A percentile compares a stretch with the other conserved stretches of the same genome.
Evolutionary conservation across 1,140 invertebrate genomes (phyloP).

Genomic region (Bombus sibiricus): DNA sequence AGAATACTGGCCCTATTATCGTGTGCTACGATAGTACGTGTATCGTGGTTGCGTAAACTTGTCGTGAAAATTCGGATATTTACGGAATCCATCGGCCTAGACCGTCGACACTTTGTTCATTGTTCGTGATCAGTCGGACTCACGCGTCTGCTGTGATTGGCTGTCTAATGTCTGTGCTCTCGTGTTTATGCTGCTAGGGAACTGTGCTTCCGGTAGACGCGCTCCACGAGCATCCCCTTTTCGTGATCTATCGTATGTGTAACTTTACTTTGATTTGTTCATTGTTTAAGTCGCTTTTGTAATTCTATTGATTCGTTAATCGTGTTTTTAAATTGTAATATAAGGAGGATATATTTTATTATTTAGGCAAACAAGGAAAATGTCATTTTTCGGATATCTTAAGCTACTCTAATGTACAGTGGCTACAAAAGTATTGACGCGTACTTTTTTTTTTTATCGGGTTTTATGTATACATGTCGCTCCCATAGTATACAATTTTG

Average conservation of each 20-base stretch:
- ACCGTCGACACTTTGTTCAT: constrained; percentile 22
- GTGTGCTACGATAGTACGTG: no score
- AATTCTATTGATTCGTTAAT: neutral
- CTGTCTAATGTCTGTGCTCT: neutral
- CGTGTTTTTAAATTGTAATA: neutral
- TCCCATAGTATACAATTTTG: no score
- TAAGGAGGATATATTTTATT: neutral
- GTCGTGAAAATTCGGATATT: constrained; percentile 25
- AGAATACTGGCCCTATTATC: neutral
- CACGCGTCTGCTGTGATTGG: neutral
- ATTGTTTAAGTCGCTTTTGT: no score
- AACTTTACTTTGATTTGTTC: neutral
- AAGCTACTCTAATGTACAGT: neutral
- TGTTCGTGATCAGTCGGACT: constrained; percentile 10
- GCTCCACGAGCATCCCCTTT: no score
- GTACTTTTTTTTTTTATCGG: neutral
- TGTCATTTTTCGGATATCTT: neutral
- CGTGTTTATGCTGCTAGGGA: neutral
- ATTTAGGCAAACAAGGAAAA: neutral
- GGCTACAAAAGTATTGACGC: neutral
- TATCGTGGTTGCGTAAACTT: neutral
- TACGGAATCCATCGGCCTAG: constrained; percentile 14
- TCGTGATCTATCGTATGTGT: neutral
- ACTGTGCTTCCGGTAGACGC: neutral
- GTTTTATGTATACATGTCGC: neutral